Evolutionary conservation across 2,113 vertebrate genomes (phyloP), one percentile per base, ranked within the genome.

Genomic region (Semicossyphus pulcher): DNA sequence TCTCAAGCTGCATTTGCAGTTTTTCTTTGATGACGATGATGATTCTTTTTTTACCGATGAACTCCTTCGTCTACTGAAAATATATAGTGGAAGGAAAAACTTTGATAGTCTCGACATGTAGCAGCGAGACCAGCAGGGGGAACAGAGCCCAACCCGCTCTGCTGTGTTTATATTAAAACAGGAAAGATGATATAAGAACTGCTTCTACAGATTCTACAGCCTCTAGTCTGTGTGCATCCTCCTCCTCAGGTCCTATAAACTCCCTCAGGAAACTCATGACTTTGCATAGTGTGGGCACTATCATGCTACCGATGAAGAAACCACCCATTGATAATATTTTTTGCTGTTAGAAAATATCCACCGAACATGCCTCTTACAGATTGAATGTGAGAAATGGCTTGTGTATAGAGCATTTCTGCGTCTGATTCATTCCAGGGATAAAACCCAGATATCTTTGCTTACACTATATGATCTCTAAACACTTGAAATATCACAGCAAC

Each of bases 141-240:
- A 52, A 80, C 64, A 63, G 12, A 71, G 25, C 47, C 36, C 66
- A 79, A 72, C 45, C 36, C 16, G 11, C 14, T 52, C 36, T 29
- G 32, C 28, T 29, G 36, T 65, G 65, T 78, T 73, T 70, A 42
- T 72, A 44, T 53, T 41, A 42, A 49, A 71, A 54, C 32, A 28
- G 60, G 10, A 1, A 15, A 31, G 10, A 69, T 23, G 0, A 54
- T 6, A 9, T 37, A 9, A 37, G 34, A 37, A 11, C 34, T 8
- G 4, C 31, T 32, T 32, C 31, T 32, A 8, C 31, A 32, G 4
- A 8, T 4, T 32, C 31, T 32, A 32, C 31, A 32, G 8, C 31
- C 31, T 32, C 4, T 32, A 32, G 31, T 32, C 31, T 32, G 31
- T 5, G 31, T 5, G 4, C 31, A 20, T 20, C 4, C 32, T 18